These are phyloP conservation scores for Muscina levida DNA, from an alignment of 2,888 invertebrate species.

Conservation along the genomic window DNA sequence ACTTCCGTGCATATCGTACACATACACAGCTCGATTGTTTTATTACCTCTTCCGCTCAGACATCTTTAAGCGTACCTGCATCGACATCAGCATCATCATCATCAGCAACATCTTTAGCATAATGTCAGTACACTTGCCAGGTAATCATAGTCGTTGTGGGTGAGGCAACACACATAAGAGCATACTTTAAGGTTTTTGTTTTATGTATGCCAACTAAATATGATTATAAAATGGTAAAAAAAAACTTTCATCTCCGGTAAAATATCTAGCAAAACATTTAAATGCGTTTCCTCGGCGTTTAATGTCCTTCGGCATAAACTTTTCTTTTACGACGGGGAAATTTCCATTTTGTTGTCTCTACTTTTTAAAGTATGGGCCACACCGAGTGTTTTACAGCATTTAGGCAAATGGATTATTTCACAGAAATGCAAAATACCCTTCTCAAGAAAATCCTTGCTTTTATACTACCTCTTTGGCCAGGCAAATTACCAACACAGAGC, in stretches of 20 bases:
- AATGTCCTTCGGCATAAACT: no score
- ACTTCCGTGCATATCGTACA: neutral
- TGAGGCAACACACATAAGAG: neutral
- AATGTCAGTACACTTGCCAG: conserved; percentile 19
- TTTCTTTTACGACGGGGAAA: no score
- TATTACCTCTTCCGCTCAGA: neutral
- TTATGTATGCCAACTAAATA: no score
- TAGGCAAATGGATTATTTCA: conserved; percentile 4
- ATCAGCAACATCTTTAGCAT: neutral
- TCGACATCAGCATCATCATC: neutral
- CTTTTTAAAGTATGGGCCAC: neutral
- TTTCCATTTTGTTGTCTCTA: neutral
- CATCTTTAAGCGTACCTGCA: no score
- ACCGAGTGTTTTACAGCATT: neutral
- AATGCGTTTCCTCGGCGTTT: no score
- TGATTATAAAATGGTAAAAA: neutral
- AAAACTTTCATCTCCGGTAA: neutral
- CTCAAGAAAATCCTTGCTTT: no score
- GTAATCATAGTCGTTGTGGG: no score
- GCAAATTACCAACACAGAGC: neutral
- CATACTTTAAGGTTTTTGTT: conserved; percentile 39
- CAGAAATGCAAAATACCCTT: neutral
- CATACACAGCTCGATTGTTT: neutral
- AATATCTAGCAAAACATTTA: no score
- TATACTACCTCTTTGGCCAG: no score